Base-by-base conservation (phyloP, 2,113 vertebrate genomes). In the Eolophus roseicapilla region DNA sequence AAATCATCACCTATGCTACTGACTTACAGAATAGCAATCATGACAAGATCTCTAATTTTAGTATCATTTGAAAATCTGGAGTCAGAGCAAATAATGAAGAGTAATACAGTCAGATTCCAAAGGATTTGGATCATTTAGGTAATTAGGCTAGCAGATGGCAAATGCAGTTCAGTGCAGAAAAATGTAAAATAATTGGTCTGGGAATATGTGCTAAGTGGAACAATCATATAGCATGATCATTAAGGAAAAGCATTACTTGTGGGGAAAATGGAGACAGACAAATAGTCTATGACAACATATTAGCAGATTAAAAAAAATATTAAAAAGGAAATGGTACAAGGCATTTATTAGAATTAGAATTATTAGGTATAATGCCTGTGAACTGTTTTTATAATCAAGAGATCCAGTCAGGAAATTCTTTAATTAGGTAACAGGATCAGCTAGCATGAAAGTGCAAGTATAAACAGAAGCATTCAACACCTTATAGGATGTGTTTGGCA, bases 91-190 rank as follows among this genome's bases (percentile, higher is more conserved):
- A 95, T 95, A 96, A 95, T 37, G 59, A 95, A 90, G 43, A 96
- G 77, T 78, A 95, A 85, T 39, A 90, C 81, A 92, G 94, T 90
- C 79, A 79, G 80, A 93, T 96, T 96, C 94, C 71, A 88, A 94
- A 96, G 81, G 76, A 95, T 84, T 82, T 85, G 71, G 92, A 90
- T 94, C 80, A 96, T 93, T 94, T 97, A 91, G 87, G 55, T 50
- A 91, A 98, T 94, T 96, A 95, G 92, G 83, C 70, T 91, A 50
- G 12, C 95, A 98, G 97, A 97, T 95, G 95, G 92, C 60, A 96
- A 94, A 83, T 64, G 68, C 68, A 96, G 82, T 85, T 87, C 77
- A 67, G 53, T 28, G 33, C 5, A 92, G 82, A 81, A 96, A 97
- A 98, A 90, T 44, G 57, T 90, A 68, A 77, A 78, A 94, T 73